Evolutionary conservation across 1,140 invertebrate species (phyloP).

Genomic region (Pinna nobilis): DNA sequence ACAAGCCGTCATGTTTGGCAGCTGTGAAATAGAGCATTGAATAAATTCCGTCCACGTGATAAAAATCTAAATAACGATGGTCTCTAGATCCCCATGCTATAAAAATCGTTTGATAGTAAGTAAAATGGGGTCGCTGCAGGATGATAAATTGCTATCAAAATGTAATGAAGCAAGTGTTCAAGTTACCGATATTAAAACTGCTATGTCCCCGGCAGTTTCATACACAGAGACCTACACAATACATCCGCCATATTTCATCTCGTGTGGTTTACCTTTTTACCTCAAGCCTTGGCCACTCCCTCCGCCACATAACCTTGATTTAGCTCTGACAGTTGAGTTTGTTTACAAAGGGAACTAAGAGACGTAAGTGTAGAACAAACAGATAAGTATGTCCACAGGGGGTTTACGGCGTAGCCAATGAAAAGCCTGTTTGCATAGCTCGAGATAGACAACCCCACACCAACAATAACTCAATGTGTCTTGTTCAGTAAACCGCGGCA

Average conservation of each 20-base stretch:
- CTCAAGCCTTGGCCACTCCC: conserved; percentile 5
- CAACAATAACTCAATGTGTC: conserved; percentile 52
- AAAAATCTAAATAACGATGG: conserved; percentile 41
- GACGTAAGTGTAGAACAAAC: conserved; percentile 30
- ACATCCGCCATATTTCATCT: conserved; percentile 15
- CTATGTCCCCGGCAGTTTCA: conserved; percentile 2
- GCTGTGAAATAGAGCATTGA: background rate
- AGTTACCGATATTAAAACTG: conserved; percentile 2
- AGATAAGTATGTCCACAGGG: conserved; percentile 52
- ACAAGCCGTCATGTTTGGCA: background rate
- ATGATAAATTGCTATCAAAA: conserved; percentile 15
- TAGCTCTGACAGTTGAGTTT: conserved; percentile 41
- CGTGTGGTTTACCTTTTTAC: background rate
- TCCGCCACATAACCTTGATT: conserved; percentile 21
- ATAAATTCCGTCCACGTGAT: conserved; percentile 40
- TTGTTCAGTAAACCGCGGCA: conserved; percentile 47
- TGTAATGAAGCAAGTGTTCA: conserved; percentile 8
- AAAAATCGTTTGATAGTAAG: conserved; percentile 36
- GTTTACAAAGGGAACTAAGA: conserved; percentile 46
- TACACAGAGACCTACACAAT: background rate
- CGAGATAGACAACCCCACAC: conserved; percentile 44
- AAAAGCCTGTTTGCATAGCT: conserved; percentile 35
- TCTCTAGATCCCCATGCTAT: conserved; percentile 50
- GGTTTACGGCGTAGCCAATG: conserved; percentile 40
- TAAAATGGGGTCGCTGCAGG: conserved; percentile 28